Percentiles rank a stretch among this genome's conserved stretches.
phyloP scores from a whole-genome alignment of 2,888 invertebrate genomes.

The Agriotes lineatus region DNA sequence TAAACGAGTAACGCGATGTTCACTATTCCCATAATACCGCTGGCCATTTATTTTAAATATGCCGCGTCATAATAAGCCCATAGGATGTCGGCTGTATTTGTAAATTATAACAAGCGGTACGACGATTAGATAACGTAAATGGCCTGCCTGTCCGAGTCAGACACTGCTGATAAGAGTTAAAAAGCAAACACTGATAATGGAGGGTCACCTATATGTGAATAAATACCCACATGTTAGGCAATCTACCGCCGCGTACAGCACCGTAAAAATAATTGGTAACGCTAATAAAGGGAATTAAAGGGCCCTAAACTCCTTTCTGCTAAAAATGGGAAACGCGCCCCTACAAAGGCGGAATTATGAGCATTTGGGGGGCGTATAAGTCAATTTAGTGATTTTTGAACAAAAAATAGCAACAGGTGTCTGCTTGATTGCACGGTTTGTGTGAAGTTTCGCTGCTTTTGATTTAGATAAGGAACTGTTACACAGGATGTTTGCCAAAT shows the following conservation, averaged over 20 bases:
- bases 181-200: slow-evolving; percentile 58
- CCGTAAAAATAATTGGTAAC: slow-evolving; percentile 14
- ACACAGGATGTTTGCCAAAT: slow-evolving; percentile 12
- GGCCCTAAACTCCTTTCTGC: background rate
- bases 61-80: slow-evolving; percentile 9
- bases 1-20: too few relatives aligned
- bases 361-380: slow-evolving; percentile 16
- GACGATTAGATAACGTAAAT: slow-evolving; percentile 58
- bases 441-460: slow-evolving; percentile 1
- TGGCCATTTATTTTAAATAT: background rate
- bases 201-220: slow-evolving; percentile 56
- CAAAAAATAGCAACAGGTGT: slow-evolving; percentile 31
- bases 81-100: slow-evolving; percentile 32
- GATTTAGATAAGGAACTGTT: background rate
- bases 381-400: slow-evolving; percentile 12
- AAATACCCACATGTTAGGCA: slow-evolving; percentile 40
- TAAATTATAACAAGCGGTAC: slow-evolving; percentile 52
- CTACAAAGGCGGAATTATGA: background rate
- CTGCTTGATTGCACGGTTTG: slow-evolving; percentile 16
- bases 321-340: background rate
- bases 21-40: too few relatives aligned
- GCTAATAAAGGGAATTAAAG: background rate
- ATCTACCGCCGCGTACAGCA: slow-evolving; percentile 10
- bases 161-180: slow-evolving; percentile 56
- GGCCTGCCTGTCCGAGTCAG: slow-evolving; percentile 59